Conservation (phyloP, 2,797 vertebrate species). For the Ptychadena robeensis region DNA sequence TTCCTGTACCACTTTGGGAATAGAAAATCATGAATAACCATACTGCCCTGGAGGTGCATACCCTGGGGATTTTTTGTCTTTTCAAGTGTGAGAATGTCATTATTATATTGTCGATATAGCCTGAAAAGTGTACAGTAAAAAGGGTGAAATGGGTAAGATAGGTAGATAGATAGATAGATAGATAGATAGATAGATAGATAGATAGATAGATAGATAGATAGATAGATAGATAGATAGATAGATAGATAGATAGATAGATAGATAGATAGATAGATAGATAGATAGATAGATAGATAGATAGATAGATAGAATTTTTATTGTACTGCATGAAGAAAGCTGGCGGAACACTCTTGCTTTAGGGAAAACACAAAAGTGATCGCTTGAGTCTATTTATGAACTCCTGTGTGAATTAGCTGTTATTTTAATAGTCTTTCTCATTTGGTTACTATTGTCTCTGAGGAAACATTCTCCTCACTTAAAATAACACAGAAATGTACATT, state of each 20-base stretch:
- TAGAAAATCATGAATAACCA: too few species aligned
- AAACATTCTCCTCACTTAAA: constrained; percentile 45
- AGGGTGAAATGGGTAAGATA: background rate
- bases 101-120: too few species aligned
- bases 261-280: constrained; percentile 11
- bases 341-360: constrained; percentile 50
- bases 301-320: constrained; percentile 21
- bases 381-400: constrained; percentile 52
- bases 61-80: too few species aligned
- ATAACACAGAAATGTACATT: constrained; percentile 45
- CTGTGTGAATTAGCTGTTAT: constrained; percentile 55
- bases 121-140: too few species aligned
- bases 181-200: constrained; percentile 18
- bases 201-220: background rate
- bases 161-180: constrained; percentile 11
- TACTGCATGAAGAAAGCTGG: constrained; percentile 36
- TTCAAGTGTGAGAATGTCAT: too few species aligned
- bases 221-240: background rate
- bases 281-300: constrained; percentile 9
- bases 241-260: constrained; percentile 9
- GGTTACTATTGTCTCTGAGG: constrained; percentile 52
- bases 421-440: constrained; percentile 60
- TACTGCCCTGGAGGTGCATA: too few species aligned
- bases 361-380: constrained; percentile 51
- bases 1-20: too few species aligned